Evolutionary conservation across 2,797 vertebrate species (phyloP), one percentile per base, ranked within the genome.

Genomic region (Podarcis siculus): DNA sequence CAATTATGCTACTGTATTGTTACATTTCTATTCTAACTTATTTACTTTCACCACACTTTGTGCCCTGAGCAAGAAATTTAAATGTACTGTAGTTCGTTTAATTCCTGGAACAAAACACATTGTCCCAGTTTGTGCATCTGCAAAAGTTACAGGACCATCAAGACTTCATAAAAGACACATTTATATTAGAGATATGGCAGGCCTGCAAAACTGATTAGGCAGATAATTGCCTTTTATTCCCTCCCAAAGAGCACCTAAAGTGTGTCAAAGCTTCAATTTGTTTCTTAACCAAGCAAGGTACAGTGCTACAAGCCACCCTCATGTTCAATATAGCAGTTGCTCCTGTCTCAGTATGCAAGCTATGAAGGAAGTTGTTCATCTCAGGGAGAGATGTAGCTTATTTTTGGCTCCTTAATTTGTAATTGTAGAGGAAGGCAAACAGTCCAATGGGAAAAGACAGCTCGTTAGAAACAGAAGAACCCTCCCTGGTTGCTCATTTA

Each of bases 401-500:
- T 87, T 93, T 89, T 79, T 79, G 89, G 90, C 91, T 94, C 91
- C 89, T 91, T 94, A 35, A 88, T 79, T 79, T 91, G 86, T 91
- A 94, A 86, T 85, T 0, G 6, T 69, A 78, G 75, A 83, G 64
- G 88, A 92, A 93, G n/a, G 76, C 86, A 92, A 92, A 94, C 89
- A 82, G 79, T 79, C 66, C 75, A 79, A 6, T 25, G 27, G 25
- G 13, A 32, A 64, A 93, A 92, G 91, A 91, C 84, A 3, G 64
- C 90, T 94, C 89, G 30, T 37, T 0, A 83, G 87, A 89, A 77
- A 93, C 91, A 92, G 92, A 93, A 90, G 92, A 93, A 90, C 90
- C 92, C 92, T 93, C 91, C 72, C 12, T 3, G 1, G 27, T 49
- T 45, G 90, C 90, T 94, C 93, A 90, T 90, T 90, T 94, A 69